These are phyloP conservation scores for Ridgeia piscesae DNA, from an alignment of 1,140 invertebrate species.

Conservation along the genomic window DNA sequence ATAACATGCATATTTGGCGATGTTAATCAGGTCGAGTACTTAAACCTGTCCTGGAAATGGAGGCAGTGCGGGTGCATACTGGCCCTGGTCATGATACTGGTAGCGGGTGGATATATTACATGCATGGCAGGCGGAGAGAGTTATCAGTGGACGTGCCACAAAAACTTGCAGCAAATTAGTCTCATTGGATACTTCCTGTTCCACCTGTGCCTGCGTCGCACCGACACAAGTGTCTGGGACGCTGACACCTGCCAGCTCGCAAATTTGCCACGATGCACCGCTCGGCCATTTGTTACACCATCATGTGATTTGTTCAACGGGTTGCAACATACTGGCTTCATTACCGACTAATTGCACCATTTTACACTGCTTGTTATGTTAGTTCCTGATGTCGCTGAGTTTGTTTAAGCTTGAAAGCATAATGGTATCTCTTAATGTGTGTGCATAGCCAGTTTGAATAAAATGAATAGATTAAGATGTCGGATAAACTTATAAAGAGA, in stretches of 20 bases:
- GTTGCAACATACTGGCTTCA: neutral
- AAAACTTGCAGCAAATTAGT: conserved; percentile 1
- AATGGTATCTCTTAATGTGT: neutral
- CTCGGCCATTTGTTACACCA: neutral
- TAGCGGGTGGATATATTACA: neutral
- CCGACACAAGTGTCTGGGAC: neutral
- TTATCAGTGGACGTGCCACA: neutral
- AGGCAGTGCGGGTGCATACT: neutral
- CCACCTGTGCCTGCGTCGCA: neutral
- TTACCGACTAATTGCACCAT: neutral
- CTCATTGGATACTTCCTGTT: neutral
- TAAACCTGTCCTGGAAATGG: neutral
- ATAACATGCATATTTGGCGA: neutral
- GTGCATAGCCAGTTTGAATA: neutral
- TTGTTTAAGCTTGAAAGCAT: neutral
- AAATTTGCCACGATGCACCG: neutral
- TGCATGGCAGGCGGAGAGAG: neutral
- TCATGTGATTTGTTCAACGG: neutral
- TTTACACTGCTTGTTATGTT: neutral
- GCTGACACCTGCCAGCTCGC: neutral
- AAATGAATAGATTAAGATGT: neutral
- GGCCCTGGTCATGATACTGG: neutral
- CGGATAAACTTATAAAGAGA: neutral
- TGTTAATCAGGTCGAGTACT: neutral
- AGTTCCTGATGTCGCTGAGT: neutral